Evolutionary conservation across 2,888 invertebrate genomes (phyloP), one percentile per base, ranked within the genome.

Genomic region (Morpho helenor): DNA sequence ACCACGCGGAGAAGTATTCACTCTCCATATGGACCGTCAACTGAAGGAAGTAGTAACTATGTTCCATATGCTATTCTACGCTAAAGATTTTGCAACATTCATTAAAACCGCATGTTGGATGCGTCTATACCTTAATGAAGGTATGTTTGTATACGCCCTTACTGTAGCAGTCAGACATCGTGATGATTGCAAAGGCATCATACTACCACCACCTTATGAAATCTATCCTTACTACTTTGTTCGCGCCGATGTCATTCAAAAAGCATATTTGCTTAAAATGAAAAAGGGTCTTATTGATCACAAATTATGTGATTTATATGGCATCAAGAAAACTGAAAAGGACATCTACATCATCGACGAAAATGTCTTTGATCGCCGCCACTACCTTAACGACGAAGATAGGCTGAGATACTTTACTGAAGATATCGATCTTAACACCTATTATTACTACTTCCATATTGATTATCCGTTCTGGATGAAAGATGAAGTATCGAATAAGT

Each of bases 151-250:
- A 8, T 92, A 92, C 68, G 92, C 91, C 53, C 78, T 92, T 22
- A 90, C 87, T 61, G 85, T 91, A 7, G 91, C 92, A 44, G 81
- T 88, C 65, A 83, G 90, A 68, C 92, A 92, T 68, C 87, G 91
- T 52, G 80, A 84, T 8, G 91, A 92, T 73, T 87, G 86, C 78
- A 85, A 74, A 63, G 88, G 88, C 41, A 80, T 92, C 56, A 80
- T 91, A 40, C 75, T 93, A 41, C 93, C 93, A 48, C 91, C 93
- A 61, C 87, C 91, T 2, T 92, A 92, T 68, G 93, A 93, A 77
- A 87, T 92, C 67, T 88, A 93, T 65, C 95, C 95, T 0, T 92
- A 93, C 84, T 92, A 91, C 76, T 95, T 93, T 80, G 93, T 94
- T 64, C 93, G 93, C 70, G 87, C 91, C 23, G 93, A 94, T 70